A percentile compares a stretch with the other conserved stretches of the same genome.
Conservation (phyloP, 1,140 invertebrate species). For the Drosophila willistoni region DNA sequence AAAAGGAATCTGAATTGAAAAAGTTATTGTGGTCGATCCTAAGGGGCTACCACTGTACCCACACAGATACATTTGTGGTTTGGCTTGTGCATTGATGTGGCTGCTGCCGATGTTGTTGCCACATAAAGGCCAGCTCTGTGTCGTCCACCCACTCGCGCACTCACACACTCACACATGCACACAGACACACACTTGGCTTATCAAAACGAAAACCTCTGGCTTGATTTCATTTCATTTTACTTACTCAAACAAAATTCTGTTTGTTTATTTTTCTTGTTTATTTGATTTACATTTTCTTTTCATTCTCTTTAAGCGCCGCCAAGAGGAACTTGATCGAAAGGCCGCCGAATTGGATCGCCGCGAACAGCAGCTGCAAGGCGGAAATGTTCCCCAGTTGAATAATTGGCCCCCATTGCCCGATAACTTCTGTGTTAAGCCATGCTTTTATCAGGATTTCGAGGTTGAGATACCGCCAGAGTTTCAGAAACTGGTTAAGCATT, state of each 20-base stretch:
- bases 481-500: conserved; percentile 95
- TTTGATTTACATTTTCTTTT: background rate
- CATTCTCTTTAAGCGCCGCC: conserved; percentile 85
- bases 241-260: conserved; percentile 11
- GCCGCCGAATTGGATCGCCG: conserved; percentile 93
- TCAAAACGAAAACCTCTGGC: background rate
- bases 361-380: conserved; percentile 91
- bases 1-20: background rate
- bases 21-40: background rate
- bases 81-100: conserved; percentile 39
- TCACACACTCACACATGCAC: background rate
- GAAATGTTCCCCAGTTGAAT: conserved; percentile 91
- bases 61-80: conserved; percentile 22
- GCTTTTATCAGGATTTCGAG: conserved; percentile 99
- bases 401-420: conserved; percentile 99
- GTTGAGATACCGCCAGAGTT: conserved; percentile 99
- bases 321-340: conserved; percentile 94
- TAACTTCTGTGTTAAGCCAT: conserved; percentile 96
- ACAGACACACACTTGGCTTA: background rate
- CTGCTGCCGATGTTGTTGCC: conserved; percentile 23
- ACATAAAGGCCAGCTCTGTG: conserved; percentile 21
- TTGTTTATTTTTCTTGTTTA: background rate
- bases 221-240: background rate
- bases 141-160: background rate
- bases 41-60: conserved; percentile 11